These are phyloP conservation scores for Elymnias hypermnestra DNA, from an alignment of 1,140 invertebrate genomes.

Conservation along the genomic window DNA sequence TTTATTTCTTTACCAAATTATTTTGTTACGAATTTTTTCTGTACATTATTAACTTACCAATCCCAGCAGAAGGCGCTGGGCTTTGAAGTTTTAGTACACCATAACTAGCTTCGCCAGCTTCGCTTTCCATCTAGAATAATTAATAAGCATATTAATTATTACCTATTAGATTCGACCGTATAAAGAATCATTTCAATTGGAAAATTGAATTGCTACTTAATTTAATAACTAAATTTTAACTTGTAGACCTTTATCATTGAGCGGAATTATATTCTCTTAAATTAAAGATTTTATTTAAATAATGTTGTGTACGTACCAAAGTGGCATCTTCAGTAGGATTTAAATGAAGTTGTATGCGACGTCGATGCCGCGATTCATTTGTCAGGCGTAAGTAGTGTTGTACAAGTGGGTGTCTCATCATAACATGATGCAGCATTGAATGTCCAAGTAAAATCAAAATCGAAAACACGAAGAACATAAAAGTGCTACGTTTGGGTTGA, in stretches of 20 bases:
- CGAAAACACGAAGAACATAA: constrained; percentile 90
- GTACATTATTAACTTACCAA: constrained; percentile 38
- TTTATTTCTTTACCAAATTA: too few relatives aligned
- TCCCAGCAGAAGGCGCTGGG: constrained; percentile 42
- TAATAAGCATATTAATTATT: neutral
- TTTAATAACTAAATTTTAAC: too few relatives aligned
- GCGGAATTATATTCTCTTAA: too few relatives aligned
- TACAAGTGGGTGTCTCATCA: constrained; percentile 87
- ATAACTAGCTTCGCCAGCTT: constrained; percentile 48
- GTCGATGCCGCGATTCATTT: constrained; percentile 79
- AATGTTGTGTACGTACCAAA: constrained; percentile 75
- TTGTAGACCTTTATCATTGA: too few relatives aligned
- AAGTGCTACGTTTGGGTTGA: constrained; percentile 87
- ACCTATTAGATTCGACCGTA: neutral
- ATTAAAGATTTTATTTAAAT: too few relatives aligned
- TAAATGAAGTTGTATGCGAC: constrained; percentile 74
- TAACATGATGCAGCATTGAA: constrained; percentile 84
- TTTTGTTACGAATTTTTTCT: too few relatives aligned
- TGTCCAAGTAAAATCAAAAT: constrained; percentile 85
- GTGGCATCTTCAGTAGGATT: constrained; percentile 88
- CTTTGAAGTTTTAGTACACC: constrained; percentile 64
- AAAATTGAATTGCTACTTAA: too few relatives aligned
- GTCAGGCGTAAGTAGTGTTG: constrained; percentile 88
- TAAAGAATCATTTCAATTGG: too few relatives aligned
- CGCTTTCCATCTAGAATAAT: constrained; percentile 57